Base-by-base conservation (phyloP, 2,113 vertebrate genomes). In the Semicossyphus pulcher region DNA sequence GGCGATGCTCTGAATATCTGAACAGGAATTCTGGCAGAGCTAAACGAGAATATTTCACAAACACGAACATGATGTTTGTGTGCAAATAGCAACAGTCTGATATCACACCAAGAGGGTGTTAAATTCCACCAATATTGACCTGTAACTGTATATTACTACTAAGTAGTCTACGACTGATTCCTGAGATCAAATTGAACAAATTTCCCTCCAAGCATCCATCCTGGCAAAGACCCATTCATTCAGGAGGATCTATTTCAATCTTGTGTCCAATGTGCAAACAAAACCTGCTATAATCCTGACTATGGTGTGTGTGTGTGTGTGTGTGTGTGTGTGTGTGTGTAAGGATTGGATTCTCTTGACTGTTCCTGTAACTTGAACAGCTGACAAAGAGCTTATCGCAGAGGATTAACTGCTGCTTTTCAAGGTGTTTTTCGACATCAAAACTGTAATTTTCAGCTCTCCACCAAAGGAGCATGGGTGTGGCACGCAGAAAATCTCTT, bases 311-410 rank as follows among this genome's bases (percentile, higher is more conserved):
- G 48, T 76, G 42, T 2, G 49, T 36, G 48, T 76, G 57, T 41
- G 28, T 23, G 20, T 37, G 5, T 20, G 18, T 44, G 52, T 21
- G 48, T 37, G 41, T 31, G 53, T 51, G 26, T 54, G 66, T 72
- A 69, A 60, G 70, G 72, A 80, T 49, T 66, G 69, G 70, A 87
- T 86, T 87, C 82, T 83, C 69, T 56, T 56, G 78, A 78, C 83
- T 82, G 66, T 86, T 87, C 53, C 76, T 76, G 80, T 71, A 78
- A 85, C 75, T 72, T 26, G 67, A 84, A 88, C 71, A 79, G 45
- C 83, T 89, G 83, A 91, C 85, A 90, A 82, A 89, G 79, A 86
- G 81, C 61, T 90, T 90, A 87, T 81, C 84, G 68, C 26, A 10
- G 59, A 34, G 80, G 73, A 90, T 89, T 90, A 90, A 70, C 69